Evolutionary conservation across 2,888 invertebrate species (phyloP), one percentile per base, ranked within the genome.

Genomic region (Chloroclystis v-ata): DNA sequence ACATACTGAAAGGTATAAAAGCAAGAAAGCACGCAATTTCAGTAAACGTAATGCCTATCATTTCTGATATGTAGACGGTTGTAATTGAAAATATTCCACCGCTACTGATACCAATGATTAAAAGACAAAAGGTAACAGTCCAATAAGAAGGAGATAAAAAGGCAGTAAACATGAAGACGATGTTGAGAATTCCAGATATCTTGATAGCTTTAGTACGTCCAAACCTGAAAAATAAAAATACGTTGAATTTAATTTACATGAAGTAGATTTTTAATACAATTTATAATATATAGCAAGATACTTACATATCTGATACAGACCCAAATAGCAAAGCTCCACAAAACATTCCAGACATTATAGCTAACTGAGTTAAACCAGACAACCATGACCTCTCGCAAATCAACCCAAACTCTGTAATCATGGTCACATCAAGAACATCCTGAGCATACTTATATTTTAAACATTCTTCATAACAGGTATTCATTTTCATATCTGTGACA

Each of bases 41-140:
- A 28, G 89, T 79, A 13, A 81, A 69, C 32, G 74, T 69, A 0
- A 78, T 74, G 1, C 92, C 91, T 28, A 91, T 81, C 6, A 90
- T 71, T 68, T 92, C 92, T 79, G 92, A 89, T 1, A 89, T 78
- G 7, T 90, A 75, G 0, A 82, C 75, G 20, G 72, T 45, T 9
- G 71, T 66, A 2, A 72, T 55, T 9, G 93, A 90, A 89, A 95
- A 92, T 0, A 92, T 91, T 6, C 95, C 95, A 30, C 94, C 94
- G 4, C 92, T 92, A 1, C 92, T 92, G 29, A 92, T 68, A 0
- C 93, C 94, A 6, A 90, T 89, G 9, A 93, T 68, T 61, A 94
- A 92, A 54, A 94, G 61, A 41, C 92, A 77, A 0, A 89, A 35
- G 28, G 91, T 84, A 56, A 94, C 92, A 0, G 60, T 62, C 74